A percentile compares a stretch with the other conserved stretches of the same genome.
These are phyloP conservation scores for Amphipyra berbera DNA, from an alignment of 2,888 invertebrate genomes.

Conservation along the genomic window DNA sequence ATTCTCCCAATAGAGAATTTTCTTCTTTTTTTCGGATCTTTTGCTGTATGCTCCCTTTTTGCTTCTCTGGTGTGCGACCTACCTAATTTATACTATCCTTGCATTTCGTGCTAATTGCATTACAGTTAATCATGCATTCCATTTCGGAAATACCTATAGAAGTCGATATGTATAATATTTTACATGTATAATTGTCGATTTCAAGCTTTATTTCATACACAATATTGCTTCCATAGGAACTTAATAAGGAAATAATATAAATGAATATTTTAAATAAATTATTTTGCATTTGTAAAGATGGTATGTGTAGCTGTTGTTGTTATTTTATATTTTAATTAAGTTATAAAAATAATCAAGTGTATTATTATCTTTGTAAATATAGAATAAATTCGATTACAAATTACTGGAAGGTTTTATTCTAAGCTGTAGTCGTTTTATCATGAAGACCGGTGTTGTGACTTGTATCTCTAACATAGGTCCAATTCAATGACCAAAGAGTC, in stretches of 20 bases:
- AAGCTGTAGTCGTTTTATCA: background rate
- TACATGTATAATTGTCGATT: constrained; percentile 1
- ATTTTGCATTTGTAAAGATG: constrained; percentile 42
- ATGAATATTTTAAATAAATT: constrained; percentile 33
- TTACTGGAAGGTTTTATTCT: constrained; percentile 1
- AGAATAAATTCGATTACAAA: constrained; percentile 50
- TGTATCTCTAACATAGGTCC: too few relatives aligned
- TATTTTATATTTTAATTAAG: constrained; percentile 38
- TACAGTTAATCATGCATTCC: constrained; percentile 63
- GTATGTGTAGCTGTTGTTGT: constrained; percentile 28
- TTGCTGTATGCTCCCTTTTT: background rate
- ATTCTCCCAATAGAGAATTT: too few relatives aligned
- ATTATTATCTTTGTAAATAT: constrained; percentile 57
- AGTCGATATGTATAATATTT: constrained; percentile 1
- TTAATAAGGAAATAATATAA: constrained; percentile 8
- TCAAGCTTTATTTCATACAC: constrained; percentile 26
- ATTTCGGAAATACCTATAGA: constrained; percentile 43
- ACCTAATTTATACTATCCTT: constrained; percentile 13
- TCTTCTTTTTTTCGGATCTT: too few relatives aligned
- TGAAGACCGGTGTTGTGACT: too few relatives aligned
- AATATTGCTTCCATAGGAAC: constrained; percentile 33
- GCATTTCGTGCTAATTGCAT: constrained; percentile 45
- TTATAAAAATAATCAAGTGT: constrained; percentile 54
- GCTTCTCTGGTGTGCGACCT: background rate
- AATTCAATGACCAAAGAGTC: too few relatives aligned